Percentiles rank a stretch among this genome's conserved stretches.
Evolutionary conservation across 2,113 vertebrate genomes (phyloP).

Genomic region (Ancistrus triradiatus): DNA sequence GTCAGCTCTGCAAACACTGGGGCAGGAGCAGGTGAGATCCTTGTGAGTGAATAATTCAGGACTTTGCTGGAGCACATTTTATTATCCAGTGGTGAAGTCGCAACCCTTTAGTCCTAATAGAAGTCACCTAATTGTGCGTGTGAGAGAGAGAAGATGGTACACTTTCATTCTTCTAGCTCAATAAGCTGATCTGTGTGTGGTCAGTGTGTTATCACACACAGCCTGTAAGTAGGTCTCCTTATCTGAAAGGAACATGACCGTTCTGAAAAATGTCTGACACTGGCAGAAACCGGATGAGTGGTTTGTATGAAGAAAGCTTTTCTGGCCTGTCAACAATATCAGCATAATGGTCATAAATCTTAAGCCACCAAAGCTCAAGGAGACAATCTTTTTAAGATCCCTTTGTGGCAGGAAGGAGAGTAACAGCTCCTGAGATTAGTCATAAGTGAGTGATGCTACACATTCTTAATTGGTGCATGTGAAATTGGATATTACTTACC

Average conservation of each 20-base stretch:
- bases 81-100: constrained; percentile 37
- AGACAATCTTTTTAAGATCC: neutral
- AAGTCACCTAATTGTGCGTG: constrained; percentile 33
- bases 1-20: constrained; percentile 17
- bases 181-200: constrained; percentile 10
- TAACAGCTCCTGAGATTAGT: constrained; percentile 26
- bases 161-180: constrained; percentile 8
- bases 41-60: constrained; percentile 58
- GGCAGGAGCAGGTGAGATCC: constrained; percentile 35
- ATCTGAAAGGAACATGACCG: constrained; percentile 25
- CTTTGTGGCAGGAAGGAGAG: constrained; percentile 17
- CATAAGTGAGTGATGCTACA: constrained; percentile 9
- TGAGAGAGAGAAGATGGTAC: neutral
- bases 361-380: constrained; percentile 8
- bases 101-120: constrained; percentile 5
- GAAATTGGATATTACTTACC: neutral
- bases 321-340: constrained; percentile 10
- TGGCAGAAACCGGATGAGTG: constrained; percentile 6
- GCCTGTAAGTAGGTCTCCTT: constrained; percentile 30
- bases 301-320: constrained; percentile 14
- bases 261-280: constrained; percentile 2
- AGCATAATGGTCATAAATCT: neutral
- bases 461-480: neutral
- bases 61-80: constrained; percentile 36
- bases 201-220: constrained; percentile 1